Conservation (phyloP, 2,797 vertebrate genomes). For the Cuculus canorus region DNA sequence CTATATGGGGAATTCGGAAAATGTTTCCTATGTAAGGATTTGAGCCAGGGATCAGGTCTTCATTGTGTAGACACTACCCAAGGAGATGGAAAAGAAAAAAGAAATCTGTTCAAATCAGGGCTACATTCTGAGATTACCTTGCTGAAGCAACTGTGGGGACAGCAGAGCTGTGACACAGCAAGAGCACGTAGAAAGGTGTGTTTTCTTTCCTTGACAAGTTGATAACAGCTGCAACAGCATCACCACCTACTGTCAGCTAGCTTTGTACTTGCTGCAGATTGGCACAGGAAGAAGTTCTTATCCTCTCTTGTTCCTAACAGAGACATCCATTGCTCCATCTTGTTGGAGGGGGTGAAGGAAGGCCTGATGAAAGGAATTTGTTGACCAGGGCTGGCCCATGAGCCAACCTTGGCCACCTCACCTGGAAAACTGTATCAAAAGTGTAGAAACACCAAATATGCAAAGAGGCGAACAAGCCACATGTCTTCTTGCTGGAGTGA, state of each 20-base stretch:
- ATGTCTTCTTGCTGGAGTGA: rapidly evolving
- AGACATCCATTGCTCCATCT: neutral
- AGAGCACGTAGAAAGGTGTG: neutral
- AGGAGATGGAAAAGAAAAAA: neutral
- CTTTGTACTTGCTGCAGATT: neutral
- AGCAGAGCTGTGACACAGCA: neutral
- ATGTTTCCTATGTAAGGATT: neutral
- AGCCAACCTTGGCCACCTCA: neutral
- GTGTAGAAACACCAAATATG: neutral
- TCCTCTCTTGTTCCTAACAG: neutral
- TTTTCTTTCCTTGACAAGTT: rapidly evolving
- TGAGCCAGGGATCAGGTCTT: neutral
- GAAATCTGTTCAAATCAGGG: neutral
- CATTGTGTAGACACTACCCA: neutral
- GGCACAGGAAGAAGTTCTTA: neutral
- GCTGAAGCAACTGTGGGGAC: neutral
- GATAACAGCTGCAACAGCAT: neutral
- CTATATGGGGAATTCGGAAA: conserved; percentile 38
- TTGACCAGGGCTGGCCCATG: neutral
- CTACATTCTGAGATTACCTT: neutral
- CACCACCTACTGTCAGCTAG: neutral
- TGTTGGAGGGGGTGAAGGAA: neutral
- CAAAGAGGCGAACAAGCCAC: neutral
- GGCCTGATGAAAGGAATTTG: neutral
- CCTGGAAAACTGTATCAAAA: neutral